Evolutionary conservation across 1,140 invertebrate genomes (phyloP).

Genomic region (Pogonomyrmex barbatus): DNA sequence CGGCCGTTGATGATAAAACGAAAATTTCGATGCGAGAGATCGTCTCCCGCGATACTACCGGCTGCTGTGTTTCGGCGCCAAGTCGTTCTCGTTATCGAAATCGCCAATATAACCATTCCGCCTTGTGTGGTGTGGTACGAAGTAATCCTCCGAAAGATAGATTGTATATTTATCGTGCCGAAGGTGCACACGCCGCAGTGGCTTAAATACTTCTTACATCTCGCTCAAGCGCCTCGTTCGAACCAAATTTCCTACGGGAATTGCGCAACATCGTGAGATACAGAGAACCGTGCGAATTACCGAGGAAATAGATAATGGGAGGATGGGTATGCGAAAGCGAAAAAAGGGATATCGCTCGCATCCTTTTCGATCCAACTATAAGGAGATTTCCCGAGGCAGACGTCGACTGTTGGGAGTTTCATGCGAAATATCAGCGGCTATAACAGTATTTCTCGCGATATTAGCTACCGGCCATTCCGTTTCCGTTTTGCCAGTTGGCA

Average conservation of each 20-base stretch:
- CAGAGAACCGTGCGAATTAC: slow-evolving; percentile 45
- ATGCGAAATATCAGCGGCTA: slow-evolving; percentile 82
- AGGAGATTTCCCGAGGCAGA: slow-evolving; percentile 68
- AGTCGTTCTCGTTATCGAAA: not conserved
- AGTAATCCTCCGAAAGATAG: not conserved
- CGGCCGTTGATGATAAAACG: not conserved
- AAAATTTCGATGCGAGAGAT: not conserved
- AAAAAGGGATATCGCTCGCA: slow-evolving; percentile 57
- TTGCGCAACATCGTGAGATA: slow-evolving; percentile 41
- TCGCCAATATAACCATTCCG: not conserved
- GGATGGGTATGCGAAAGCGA: slow-evolving; percentile 36
- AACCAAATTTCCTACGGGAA: slow-evolving; percentile 57
- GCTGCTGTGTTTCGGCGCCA: too few species aligned
- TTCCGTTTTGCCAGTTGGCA: slow-evolving; percentile 29
- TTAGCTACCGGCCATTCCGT: slow-evolving; percentile 76
- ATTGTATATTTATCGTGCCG: not conserved
- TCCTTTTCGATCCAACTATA: slow-evolving; percentile 59
- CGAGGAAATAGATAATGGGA: slow-evolving; percentile 2
- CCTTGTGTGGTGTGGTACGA: not conserved
- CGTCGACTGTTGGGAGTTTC: slow-evolving; percentile 71
- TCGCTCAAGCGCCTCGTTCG: slow-evolving; percentile 32
- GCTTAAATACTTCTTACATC: slow-evolving; percentile 51
- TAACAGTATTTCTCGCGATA: slow-evolving; percentile 84
- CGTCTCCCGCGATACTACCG: too few species aligned
- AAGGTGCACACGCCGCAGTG: not conserved